Base-by-base conservation (phyloP, 2,113 vertebrate species). In the Sinocyclocheilus rhinocerous region DNA sequence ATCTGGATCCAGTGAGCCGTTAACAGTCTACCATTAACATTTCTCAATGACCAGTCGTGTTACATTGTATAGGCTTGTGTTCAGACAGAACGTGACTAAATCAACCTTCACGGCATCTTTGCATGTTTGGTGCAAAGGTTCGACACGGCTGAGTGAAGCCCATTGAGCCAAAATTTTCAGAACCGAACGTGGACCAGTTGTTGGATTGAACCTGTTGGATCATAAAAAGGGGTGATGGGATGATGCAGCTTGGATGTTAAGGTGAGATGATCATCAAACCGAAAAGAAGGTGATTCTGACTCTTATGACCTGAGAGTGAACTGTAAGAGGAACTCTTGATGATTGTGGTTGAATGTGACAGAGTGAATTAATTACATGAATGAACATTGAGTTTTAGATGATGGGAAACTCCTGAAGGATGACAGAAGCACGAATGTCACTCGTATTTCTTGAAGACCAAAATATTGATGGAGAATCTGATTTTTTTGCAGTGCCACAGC, bases 1-100 rank as follows among this genome's bases (percentile, higher is more conserved):
- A 97, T 99, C 93, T 99, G 98, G 97, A 99, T 99, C 90, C 97
- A 99, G 93, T 99, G 95, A 98, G 91, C 33, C 73, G 36, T 42
- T 26, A 76, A 36, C n/a, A 16, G 76, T 18, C 76, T 36, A 13
- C 6, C 12, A 67, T 45, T 73, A 33, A 77, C 7, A 3, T 10
- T 45, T 42, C 39, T 42, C 39, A 42, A 42, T 9, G 1, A 45
- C 42, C 9, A 45, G 8, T 45, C 9, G 9, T 10, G 20, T 55
- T 85, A 59, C 63, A 18, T 55, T 18, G n/a, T 42, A 20, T 76
- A n/a, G 61, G 84, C 45, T 55, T 36, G 36, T 15, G 24, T 16
- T 67, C 42, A 9, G 73, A 67, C 59, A 48, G 45, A 48, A 48
- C 11, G 45, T 0, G 45, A 48, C 45, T 48, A 12, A 48, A 48